A percentile compares a stretch with the other conserved stretches of the same genome.
phyloP scores from a whole-genome alignment of 1,140 invertebrate genomes.

The Eurytemora carolleeae region DNA sequence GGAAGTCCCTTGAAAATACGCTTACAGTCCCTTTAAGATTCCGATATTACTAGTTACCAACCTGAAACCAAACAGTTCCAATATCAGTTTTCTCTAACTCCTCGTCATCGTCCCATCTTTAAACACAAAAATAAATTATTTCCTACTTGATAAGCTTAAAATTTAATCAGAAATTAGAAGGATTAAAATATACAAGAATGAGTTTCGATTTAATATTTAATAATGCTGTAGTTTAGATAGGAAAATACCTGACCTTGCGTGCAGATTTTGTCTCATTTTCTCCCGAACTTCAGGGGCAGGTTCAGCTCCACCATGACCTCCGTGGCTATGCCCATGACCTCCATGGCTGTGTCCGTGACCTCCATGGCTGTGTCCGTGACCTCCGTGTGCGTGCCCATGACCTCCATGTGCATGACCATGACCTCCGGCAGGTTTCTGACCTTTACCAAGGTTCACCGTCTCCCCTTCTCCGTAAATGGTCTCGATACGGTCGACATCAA shows the following conservation, averaged over 20 bases:
- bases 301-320: conserved; percentile 27
- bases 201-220: too few relatives aligned
- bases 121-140: conserved; percentile 3
- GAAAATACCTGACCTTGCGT: conserved; percentile 21
- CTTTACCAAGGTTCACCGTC: conserved; percentile 19
- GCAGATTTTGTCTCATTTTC: conserved; percentile 39
- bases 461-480: neutral
- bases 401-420: conserved; percentile 1
- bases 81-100: conserved; percentile 13
- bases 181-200: too few relatives aligned
- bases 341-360: conserved; percentile 26
- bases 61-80: conserved; percentile 13
- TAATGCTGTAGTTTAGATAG: too few relatives aligned
- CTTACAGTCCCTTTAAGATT: too few relatives aligned
- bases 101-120: conserved; percentile 16
- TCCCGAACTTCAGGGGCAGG: conserved; percentile 52
- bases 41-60: too few relatives aligned
- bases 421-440: conserved; percentile 20
- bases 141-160: conserved; percentile 19
- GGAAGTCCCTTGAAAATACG: too few relatives aligned
- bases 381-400: conserved; percentile 23
- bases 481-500: neutral
- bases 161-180: too few relatives aligned
- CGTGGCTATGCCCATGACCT: conserved; percentile 24
- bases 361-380: conserved; percentile 24